A percentile compares a stretch with the other conserved stretches of the same genome.
These are phyloP conservation scores for Olivierus martensii DNA, from an alignment of 1,140 invertebrate genomes.

Conservation along the genomic window DNA sequence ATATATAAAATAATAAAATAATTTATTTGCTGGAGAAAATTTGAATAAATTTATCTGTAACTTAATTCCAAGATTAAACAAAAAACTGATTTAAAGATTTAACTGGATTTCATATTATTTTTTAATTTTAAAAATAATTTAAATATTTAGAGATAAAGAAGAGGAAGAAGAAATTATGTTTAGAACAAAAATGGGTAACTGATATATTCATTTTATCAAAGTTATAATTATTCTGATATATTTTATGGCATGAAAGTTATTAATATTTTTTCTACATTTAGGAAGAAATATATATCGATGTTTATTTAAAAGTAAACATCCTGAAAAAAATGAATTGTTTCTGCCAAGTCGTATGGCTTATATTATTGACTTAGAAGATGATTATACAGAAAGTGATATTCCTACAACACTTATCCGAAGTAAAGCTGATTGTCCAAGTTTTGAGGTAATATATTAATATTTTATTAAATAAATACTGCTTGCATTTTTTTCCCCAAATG, in stretches of 20 bases:
- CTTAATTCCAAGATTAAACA: too few relatives aligned
- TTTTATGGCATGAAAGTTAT: slow-evolving; percentile 5
- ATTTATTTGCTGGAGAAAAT: too few relatives aligned
- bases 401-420: slow-evolving; percentile 90
- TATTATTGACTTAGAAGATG: slow-evolving; percentile 81
- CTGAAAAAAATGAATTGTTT: slow-evolving; percentile 84
- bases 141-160: slow-evolving; percentile 15
- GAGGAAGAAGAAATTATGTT: slow-evolving; percentile 40
- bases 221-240: slow-evolving; percentile 1
- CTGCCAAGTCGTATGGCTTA: slow-evolving; percentile 94
- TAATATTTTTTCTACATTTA: background rate
- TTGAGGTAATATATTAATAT: slow-evolving; percentile 37
- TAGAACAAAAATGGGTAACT: slow-evolving; percentile 58
- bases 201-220: slow-evolving; percentile 20
- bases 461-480: slow-evolving; percentile 2
- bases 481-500: too few relatives aligned
- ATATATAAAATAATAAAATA: too few relatives aligned
- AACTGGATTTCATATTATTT: too few relatives aligned
- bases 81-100: too few relatives aligned
- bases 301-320: slow-evolving; percentile 32
- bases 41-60: too few relatives aligned
- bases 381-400: slow-evolving; percentile 78
- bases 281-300: slow-evolving; percentile 34
- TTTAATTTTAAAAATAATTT: too few relatives aligned
- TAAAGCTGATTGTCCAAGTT: slow-evolving; percentile 79